These are phyloP conservation scores for Coendou prehensilis DNA, from an alignment of 2,797 vertebrate species.

Conservation along the genomic window DNA sequence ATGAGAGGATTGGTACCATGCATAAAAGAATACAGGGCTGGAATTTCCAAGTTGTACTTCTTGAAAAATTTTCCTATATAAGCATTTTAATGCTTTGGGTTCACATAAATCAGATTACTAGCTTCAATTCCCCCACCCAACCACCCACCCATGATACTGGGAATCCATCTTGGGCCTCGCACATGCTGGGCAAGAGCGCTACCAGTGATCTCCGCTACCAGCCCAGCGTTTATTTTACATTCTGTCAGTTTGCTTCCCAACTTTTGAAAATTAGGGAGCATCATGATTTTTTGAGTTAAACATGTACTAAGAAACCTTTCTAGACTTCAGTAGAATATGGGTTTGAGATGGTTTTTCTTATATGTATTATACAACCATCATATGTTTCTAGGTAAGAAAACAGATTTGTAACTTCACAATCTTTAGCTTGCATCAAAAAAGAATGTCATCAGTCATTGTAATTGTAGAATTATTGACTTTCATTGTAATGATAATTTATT, in stretches of 20 bases:
- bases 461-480: neutral
- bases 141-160: neutral
- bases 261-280: constrained; percentile 60
- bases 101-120: constrained; percentile 18
- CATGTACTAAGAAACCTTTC: constrained; percentile 53
- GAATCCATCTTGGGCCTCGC: neutral
- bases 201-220: neutral
- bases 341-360: constrained; percentile 17
- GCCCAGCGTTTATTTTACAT: neutral
- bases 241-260: neutral
- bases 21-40: neutral
- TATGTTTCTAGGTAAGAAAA: constrained; percentile 43
- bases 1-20: neutral
- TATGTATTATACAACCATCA: neutral
- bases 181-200: neutral
- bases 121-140: neutral
- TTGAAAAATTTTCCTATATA: neutral
- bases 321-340: constrained; percentile 22
- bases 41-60: constrained; percentile 30
- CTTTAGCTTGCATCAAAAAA: neutral
- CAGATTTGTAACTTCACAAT: neutral
- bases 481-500: constrained; percentile 85
- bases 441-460: neutral
- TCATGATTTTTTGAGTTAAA: constrained; percentile 46
- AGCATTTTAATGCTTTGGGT: constrained; percentile 32